Base-by-base conservation (phyloP, 1,140 invertebrate genomes). In the Pseudobourletiella spinata region DNA sequence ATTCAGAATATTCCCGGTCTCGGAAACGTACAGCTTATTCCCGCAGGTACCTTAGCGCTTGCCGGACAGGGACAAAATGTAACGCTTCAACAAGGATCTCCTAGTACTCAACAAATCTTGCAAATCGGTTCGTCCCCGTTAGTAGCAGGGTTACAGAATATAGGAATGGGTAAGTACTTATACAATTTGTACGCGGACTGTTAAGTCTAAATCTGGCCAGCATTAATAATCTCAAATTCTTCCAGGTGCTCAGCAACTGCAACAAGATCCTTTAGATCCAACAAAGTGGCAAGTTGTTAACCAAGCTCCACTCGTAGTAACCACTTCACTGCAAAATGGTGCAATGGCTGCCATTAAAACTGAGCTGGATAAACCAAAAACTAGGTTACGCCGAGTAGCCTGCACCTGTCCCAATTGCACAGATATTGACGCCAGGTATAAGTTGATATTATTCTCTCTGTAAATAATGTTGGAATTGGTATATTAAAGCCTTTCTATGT, bases 391-490 rank as follows among this genome's bases (percentile, higher is more conserved):
- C 59, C 76, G 95, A 35, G 90, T 97, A 1, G 93, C 94, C 8
- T 98, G 95, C 75, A 95, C 92, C 0, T 98, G 95, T 77, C 95
- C 95, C 0, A 97, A 98, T 75, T 98, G 95, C 74, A 84, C 86
- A 48, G 89, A 93, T 29, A 69, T 69, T 61, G 61, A 70, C 62
- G 57, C 66, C 2, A 56, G 54, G 59, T 61, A 65, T n/a, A n/a
- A n/a, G n/a, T n/a, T n/a, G n/a, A n/a, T n/a, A n/a, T n/a, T n/a
- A n/a, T n/a, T n/a, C n/a, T n/a, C n/a, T n/a, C n/a, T n/a, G n/a
- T n/a, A n/a, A n/a, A n/a, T n/a, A n/a, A n/a, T n/a, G n/a, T n/a
- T n/a, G n/a, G n/a, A n/a, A n/a, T n/a, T n/a, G n/a, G n/a, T n/a
- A n/a, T n/a, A n/a, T n/a, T n/a, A n/a, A n/a, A n/a, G n/a, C n/a